Percentiles rank a stretch among this genome's conserved stretches.
Evolutionary conservation across 2,113 vertebrate species (phyloP).

Genomic region (Onychostoma macrolepis): DNA sequence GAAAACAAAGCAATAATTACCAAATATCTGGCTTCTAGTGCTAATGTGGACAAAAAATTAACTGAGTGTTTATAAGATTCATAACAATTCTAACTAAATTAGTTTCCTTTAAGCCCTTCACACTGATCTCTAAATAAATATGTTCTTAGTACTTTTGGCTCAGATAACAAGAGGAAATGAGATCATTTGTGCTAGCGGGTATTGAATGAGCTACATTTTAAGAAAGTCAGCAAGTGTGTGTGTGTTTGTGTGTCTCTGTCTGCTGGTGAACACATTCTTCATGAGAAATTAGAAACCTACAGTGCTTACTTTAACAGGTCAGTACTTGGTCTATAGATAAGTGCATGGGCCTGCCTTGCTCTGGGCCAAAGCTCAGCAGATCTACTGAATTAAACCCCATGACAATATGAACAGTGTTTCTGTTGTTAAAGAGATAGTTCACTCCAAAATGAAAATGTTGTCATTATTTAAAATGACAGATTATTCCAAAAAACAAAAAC

Average conservation of each 20-base stretch:
- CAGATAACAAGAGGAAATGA: conserved; percentile 38
- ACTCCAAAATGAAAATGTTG: not conserved
- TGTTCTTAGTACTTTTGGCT: conserved; percentile 28
- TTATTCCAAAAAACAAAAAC: not conserved
- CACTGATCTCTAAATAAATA: conserved; percentile 12
- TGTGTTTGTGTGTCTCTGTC: conserved; percentile 36
- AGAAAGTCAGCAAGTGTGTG: conserved; percentile 1
- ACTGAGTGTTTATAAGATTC: not conserved
- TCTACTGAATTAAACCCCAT: not conserved
- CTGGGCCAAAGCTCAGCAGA: conserved; percentile 34
- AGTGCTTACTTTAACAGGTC: conserved; percentile 43
- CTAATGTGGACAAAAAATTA: not conserved
- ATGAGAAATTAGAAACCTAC: conserved; percentile 37
- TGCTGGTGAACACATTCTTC: conserved; percentile 42
- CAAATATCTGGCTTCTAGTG: not conserved
- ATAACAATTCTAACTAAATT: not conserved
- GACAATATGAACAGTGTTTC: not conserved
- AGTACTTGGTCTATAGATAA: conserved; percentile 42
- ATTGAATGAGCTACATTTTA: conserved; percentile 20
- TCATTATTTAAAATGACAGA: not conserved
- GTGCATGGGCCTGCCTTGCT: conserved; percentile 48
- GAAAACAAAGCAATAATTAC: not conserved
- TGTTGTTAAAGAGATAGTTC: not conserved
- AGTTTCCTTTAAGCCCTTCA: conserved; percentile 15
- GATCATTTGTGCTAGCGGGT: conserved; percentile 43